A percentile compares a stretch with the other conserved stretches of the same genome.
phyloP scores from a whole-genome alignment of 2,797 vertebrate species.

The Tokudaia muenninki region DNA sequence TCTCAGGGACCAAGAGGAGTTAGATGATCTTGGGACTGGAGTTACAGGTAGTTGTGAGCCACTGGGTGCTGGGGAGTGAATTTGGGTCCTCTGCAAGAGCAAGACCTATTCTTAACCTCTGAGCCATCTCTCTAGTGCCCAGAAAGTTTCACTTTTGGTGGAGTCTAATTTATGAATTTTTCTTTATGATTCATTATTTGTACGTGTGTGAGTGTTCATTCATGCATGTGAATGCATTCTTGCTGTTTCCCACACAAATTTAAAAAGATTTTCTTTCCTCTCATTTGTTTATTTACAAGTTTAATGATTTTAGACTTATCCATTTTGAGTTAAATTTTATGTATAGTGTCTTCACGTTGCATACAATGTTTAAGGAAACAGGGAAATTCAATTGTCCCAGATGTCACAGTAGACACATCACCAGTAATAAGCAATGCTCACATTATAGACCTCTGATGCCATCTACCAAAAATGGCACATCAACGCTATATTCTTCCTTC shows the following conservation, averaged over 20 bases:
- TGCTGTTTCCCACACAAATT: background rate
- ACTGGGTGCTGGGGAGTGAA: background rate
- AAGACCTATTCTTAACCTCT: background rate
- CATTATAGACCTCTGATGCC: background rate
- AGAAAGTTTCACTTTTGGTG: background rate
- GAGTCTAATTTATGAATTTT: background rate
- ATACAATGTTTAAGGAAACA: background rate
- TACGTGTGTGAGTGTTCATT: background rate
- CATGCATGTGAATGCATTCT: no score
- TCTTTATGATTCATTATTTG: background rate
- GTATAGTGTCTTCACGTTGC: background rate
- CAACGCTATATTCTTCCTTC: background rate
- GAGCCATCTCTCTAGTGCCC: background rate
- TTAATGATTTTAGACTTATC: background rate
- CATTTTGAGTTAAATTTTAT: background rate
- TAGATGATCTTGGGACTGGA: background rate
- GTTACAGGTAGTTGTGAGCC: background rate
- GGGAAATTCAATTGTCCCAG: background rate
- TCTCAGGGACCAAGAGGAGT: background rate
- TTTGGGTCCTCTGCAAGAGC: background rate
- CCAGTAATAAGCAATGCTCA: background rate
- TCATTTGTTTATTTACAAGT: background rate
- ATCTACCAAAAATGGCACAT: background rate
- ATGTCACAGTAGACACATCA: background rate
- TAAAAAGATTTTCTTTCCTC: conserved; percentile 31